A percentile compares a stretch with the other conserved stretches of the same genome.
phyloP scores from a whole-genome alignment of 2,113 vertebrate species.

The human region GRCh38 chr12:119032501-119033000 shows the following conservation, averaged over 20 bases:
- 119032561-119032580: neutral
- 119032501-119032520: neutral
- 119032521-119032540: neutral
- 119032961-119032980: neutral
- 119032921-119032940: neutral
- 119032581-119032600: neutral
- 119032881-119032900: neutral
- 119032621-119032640: neutral
- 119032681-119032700: neutral
- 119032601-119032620: neutral
- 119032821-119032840: neutral
- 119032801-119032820: neutral
- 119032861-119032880: neutral
- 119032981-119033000: neutral
- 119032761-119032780: neutral
- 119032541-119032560: neutral
- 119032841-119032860: neutral
- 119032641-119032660: neutral
- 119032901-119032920: neutral
- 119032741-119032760: neutral
- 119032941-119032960: neutral
- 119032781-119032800: neutral
- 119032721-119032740: neutral
- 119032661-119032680: neutral
- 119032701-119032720: neutral